Conservation (phyloP, 1,140 invertebrate genomes). For the Ceratoteleas bidentatus region DNA sequence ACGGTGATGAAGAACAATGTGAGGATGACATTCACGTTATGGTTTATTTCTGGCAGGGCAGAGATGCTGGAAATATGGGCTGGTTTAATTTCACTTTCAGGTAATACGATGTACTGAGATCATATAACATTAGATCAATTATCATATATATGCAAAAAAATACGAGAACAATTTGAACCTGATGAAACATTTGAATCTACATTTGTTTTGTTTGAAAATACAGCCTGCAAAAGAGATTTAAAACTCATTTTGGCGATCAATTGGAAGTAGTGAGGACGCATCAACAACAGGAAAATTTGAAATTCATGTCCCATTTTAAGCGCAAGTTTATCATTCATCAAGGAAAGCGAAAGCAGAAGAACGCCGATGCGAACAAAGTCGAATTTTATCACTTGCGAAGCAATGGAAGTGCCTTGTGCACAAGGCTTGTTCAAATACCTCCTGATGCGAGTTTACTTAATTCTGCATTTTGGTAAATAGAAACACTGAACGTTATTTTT, state of each 20-base stretch:
- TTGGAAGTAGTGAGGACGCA: constrained; percentile 98
- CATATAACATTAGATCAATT: neutral
- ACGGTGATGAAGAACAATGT: constrained; percentile 85
- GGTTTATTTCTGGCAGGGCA: constrained; percentile 99
- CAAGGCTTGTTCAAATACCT: constrained; percentile 94
- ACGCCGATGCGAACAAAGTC: constrained; percentile 84
- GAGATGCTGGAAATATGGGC: constrained; percentile 98
- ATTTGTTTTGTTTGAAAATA: constrained; percentile 28
- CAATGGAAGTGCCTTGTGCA: constrained; percentile 97
- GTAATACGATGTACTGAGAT: constrained; percentile 70
- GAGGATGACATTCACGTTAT: constrained; percentile 97
- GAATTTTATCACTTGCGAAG: constrained; percentile 97
- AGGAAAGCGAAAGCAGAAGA: constrained; percentile 89
- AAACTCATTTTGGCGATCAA: constrained; percentile 96
- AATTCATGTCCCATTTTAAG: constrained; percentile 99
- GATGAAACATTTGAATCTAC: no score
- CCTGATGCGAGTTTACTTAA: constrained; percentile 90
- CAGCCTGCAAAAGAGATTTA: constrained; percentile 98
- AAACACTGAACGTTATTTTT: constrained; percentile 1
- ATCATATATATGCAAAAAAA: neutral
- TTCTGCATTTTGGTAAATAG: constrained; percentile 89
- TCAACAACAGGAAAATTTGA: constrained; percentile 99
- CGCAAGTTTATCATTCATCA: constrained; percentile 96
- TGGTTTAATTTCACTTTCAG: constrained; percentile 99
- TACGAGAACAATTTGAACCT: neutral